Evolutionary conservation across 2,888 invertebrate genomes (phyloP), one percentile per base, ranked within the genome.

Genomic region (Philopedon plagiatum): DNA sequence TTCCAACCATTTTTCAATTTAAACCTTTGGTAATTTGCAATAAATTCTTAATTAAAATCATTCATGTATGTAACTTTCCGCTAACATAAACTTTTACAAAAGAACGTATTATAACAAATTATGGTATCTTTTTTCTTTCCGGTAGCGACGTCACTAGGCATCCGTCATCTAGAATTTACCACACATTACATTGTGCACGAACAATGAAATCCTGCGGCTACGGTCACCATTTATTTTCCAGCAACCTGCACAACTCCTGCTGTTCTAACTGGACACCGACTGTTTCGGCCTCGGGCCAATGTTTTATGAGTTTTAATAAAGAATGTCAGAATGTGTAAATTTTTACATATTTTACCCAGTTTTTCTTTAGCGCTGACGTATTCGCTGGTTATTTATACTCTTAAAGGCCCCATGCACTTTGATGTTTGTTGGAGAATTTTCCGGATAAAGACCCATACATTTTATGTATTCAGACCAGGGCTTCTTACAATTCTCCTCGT

Each of bases 231-330:
- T 57, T 57, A 57, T 57, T 57, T 37, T 57, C 39, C 37, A 37
- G 23, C 57, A 57, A 57, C 57, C 37, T 57, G 19, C 57, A 39
- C n/a, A 57, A 57, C 51, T 51, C 51, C 51, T 29, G 18, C 29
- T 56, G 37, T 21, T 57, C 9, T 57, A 21, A 57, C 57, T 57
- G 34, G 57, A 37, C 37, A 57, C 57, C 11, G 56, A 56, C 37
- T 23, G 57, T 13, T 57, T 57, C 34, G 13, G 37, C 18, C 37
- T 32, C 29, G 15, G n/a, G 29, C 26, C 21, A 18, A 18, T 39
- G 57, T 57, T 57, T 57, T 57, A 57, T 57, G 39, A 34, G 57
- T 57, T 57, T 39, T 57, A 57, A 57, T 57, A 57, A 57, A 57
- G n/a, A 32, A 57, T 13, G 21, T 37, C 57, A 21, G 37, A 21